Conservation (phyloP, 1,140 invertebrate genomes). For the Yoshiicerus persimilis region DNA sequence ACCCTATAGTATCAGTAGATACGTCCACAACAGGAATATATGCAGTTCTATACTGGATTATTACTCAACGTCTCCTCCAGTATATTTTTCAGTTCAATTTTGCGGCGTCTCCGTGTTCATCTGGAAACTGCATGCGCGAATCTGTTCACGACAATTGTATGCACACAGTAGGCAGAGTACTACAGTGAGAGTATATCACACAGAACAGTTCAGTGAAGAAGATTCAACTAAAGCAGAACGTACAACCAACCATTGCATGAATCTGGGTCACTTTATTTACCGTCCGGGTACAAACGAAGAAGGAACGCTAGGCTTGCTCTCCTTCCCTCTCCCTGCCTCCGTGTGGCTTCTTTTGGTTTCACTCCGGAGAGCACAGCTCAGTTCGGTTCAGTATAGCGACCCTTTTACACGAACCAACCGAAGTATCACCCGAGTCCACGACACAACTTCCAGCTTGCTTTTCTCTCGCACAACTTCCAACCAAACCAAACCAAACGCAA, state of each 20-base stretch:
- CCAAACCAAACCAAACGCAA: no score
- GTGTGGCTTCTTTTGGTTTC: not conserved
- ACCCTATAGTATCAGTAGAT: not conserved
- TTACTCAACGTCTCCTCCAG: no score
- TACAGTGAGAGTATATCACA: not conserved
- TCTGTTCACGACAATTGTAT: not conserved
- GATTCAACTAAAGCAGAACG: not conserved
- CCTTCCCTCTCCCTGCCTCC: not conserved
- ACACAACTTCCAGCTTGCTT: not conserved
- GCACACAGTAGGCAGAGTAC: no score
- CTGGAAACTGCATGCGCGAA: constrained; percentile 28
- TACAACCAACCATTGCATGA: not conserved
- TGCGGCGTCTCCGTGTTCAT: constrained; percentile 23
- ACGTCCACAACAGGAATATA: no score
- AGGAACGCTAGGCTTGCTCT: not conserved
- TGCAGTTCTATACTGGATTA: no score
- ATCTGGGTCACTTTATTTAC: constrained; percentile 12
- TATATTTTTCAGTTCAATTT: constrained; percentile 19
- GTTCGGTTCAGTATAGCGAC: not conserved
- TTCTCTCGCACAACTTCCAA: not conserved
- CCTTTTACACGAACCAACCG: not conserved
- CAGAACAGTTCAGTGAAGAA: not conserved
- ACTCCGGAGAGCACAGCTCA: not conserved
- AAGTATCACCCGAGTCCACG: not conserved
- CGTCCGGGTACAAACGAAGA: not conserved